Evolutionary conservation across 2,888 invertebrate genomes (phyloP), one percentile per base, ranked within the genome.

Genomic region (Caenorhabditis angaria): DNA sequence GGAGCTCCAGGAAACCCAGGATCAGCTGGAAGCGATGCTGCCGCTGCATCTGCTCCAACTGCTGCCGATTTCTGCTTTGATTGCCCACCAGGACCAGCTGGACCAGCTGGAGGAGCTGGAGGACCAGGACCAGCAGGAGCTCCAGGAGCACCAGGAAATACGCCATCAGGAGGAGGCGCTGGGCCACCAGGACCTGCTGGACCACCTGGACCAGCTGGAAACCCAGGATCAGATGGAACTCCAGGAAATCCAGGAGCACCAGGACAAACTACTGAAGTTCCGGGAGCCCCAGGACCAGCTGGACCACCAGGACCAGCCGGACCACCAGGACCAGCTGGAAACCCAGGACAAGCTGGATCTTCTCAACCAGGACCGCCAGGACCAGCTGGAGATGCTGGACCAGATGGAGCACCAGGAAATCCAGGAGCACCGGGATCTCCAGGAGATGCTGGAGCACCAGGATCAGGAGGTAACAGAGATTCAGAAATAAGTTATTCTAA

Each of bases 111-210:
- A 76, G 67, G 65, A 48, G 68, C 81, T 53, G 85, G 83, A 72
- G 67, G 74, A 27, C 65, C 77, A 18, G 85, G 85, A 70, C 78
- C 71, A 20, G 64, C 78, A 24, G 83, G 83, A 75, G 61, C 70
- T 50, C 71, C 79, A 27, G 84, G 84, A 71, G 68, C 70, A 10
- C 65, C 73, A 18, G 83, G 83, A 69, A 67, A 67, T 76, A 92
- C 92, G 88, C 93, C 94, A 93, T 65, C 68, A 4, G 77, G 74
- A 51, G 70, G 72, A 25, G 72, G 70, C 18, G 48, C 59, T 4
- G 73, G 76, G 65, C 76, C 75, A 62, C 76, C 81, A 20, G 82
- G 82, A 67, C 78, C 81, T 55, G 74, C 80, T 57, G 82, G 82
- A 60, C 78, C 80, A 29, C 66, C 82, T 54, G 82, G 82, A 72